Evolutionary conservation across 2,797 vertebrate genomes (phyloP), one percentile per base, ranked within the genome.

Genomic region (Manis javanica): DNA sequence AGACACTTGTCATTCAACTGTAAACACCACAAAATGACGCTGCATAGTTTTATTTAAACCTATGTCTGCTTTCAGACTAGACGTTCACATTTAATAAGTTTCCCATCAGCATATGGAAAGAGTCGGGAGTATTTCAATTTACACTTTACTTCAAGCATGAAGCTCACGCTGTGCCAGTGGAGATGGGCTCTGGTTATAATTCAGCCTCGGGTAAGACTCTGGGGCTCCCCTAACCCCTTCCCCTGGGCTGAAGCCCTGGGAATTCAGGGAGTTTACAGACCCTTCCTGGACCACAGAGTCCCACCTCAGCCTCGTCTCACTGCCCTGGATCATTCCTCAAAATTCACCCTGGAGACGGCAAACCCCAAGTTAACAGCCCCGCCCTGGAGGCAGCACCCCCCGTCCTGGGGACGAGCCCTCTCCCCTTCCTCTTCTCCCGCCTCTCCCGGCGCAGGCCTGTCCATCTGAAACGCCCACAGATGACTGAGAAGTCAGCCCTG

Each of bases 101-200:
- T 96, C 95, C 88, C 96, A 97, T 69, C 71, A 95, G 96, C 97
- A 68, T 42, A 91, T 77, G 94, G 81, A 84, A 31, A 97, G 97
- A 93, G 37, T 29, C 64, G 93, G 96, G 96, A 86, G 82, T 96
- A 78, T 97, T 98, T 98, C 94, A 7, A 97, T 97, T 97, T 86
- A 90, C 98, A 95, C 74, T 72, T 90, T 94, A 96, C 93, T 97
- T 97, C 93, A 96, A 97, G 95, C 86, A 94, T 24, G 11, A 96
- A 95, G 96, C 90, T 97, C 95, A 96, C 96, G 82, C 97, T 96
- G 37, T 96, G 85, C 96, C 83, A 63, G 64, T 77, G 96, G 94
- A 95, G 90, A 24, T 19, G 95, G 93, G 94, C 92, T 94, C 79
- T 39, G 79, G 31, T 83, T 72, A 86, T 68, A 96, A 96, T 94